Conservation (phyloP, 2,797 vertebrate species). For the Erethizon dorsatum region DNA sequence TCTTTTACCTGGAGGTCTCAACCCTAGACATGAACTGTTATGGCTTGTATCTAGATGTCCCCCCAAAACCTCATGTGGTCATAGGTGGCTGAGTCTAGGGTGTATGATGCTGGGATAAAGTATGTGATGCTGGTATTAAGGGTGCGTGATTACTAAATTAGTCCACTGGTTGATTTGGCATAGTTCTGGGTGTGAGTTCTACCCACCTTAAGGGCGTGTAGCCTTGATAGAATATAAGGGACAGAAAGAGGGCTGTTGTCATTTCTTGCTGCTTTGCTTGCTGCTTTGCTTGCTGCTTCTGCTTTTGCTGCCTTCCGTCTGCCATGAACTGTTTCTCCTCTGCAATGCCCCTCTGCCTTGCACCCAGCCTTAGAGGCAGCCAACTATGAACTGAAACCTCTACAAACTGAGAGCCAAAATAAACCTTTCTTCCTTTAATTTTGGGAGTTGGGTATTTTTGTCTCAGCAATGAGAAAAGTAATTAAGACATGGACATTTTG, state of each 20-base stretch:
- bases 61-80: background rate
- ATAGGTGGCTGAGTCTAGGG: background rate
- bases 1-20: background rate
- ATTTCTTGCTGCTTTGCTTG: background rate
- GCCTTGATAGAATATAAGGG: background rate
- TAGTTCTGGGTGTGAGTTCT: background rate
- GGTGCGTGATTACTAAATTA: background rate
- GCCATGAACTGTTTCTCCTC: background rate
- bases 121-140: background rate
- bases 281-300: background rate
- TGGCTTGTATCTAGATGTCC: background rate
- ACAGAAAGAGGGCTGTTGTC: background rate
- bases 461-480: background rate
- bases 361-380: background rate
- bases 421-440: background rate
- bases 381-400: background rate
- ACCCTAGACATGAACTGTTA: background rate
- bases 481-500: background rate
- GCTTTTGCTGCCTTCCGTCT: background rate
- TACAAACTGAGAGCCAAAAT: background rate
- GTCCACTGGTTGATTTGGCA: background rate
- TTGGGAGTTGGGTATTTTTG: background rate
- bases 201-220: background rate
- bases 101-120: background rate
- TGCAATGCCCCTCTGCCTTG: background rate